Conservation (phyloP, 2,113 vertebrate species). For the Boleophthalmus pectinirostris region DNA sequence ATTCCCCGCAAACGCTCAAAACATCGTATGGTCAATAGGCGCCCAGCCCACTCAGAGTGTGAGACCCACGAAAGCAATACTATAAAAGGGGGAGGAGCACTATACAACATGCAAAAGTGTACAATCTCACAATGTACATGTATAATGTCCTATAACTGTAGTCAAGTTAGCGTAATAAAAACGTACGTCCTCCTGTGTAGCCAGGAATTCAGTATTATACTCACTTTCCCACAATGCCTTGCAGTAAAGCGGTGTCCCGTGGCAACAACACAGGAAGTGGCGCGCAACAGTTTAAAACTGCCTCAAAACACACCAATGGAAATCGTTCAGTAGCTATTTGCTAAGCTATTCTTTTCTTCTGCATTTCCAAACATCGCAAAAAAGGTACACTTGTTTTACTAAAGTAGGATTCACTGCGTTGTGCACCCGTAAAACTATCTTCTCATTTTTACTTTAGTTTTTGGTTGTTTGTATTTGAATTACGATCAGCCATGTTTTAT, state of each 20-base stretch:
- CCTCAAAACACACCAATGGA: conserved; percentile 9
- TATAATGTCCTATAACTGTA: no score
- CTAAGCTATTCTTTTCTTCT: neutral
- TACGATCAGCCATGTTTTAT: neutral
- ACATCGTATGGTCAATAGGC: neutral
- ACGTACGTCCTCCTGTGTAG: neutral
- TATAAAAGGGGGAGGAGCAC: no score
- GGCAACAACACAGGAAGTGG: conserved; percentile 63
- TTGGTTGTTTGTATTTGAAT: neutral
- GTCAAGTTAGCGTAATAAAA: no score
- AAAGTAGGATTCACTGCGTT: neutral
- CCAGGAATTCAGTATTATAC: neutral
- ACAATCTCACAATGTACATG: no score
- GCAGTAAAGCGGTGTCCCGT: conserved; percentile 41
- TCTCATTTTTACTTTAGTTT: neutral
- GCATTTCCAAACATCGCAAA: neutral
- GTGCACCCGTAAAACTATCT: neutral
- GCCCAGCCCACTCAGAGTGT: neutral
- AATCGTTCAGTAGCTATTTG: neutral
- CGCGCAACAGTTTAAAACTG: conserved; percentile 58
- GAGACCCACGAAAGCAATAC: no score
- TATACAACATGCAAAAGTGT: no score
- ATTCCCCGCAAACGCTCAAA: neutral
- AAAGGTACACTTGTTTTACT: neutral
- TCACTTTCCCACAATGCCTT: conserved; percentile 62